phyloP scores from a whole-genome alignment of 1,140 invertebrate species.

The Hydropsyche tenuis region DNA sequence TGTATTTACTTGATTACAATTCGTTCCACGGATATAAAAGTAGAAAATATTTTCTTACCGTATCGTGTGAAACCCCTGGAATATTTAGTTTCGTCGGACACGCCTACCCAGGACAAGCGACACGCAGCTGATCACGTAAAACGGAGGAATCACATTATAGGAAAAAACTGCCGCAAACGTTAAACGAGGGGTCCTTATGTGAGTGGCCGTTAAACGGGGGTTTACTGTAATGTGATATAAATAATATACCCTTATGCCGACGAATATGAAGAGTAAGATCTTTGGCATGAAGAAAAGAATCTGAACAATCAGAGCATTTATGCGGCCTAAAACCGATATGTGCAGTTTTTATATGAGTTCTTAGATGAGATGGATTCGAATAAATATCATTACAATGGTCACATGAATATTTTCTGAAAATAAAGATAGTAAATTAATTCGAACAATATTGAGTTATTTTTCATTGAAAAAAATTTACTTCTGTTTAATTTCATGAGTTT shows the following conservation, averaged over 20 bases:
- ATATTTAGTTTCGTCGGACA: too few species aligned
- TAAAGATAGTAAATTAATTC: background rate
- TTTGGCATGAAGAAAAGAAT: conserved; percentile 16
- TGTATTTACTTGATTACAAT: too few species aligned
- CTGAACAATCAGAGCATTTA: conserved; percentile 32
- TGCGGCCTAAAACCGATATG: conserved; percentile 20
- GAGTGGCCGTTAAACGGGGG: too few species aligned
- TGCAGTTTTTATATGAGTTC: conserved; percentile 9
- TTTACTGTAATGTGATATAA: background rate
- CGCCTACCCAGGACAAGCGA: too few species aligned
- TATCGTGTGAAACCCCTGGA: too few species aligned
- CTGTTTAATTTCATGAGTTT: background rate
- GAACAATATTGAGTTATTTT: background rate
- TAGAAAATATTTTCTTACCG: too few species aligned
- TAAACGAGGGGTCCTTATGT: too few species aligned
- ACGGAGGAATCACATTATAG: too few species aligned
- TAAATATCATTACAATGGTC: conserved; percentile 27
- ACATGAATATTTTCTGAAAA: conserved; percentile 31
- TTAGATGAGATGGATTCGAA: conserved; percentile 29
- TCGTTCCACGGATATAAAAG: too few species aligned
- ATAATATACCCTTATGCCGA: conserved; percentile 36
- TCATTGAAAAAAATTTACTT: conserved; percentile 18
- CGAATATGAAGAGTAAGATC: conserved; percentile 38
- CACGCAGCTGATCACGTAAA: too few species aligned
- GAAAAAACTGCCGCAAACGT: too few species aligned